Evolutionary conservation across 2,113 vertebrate genomes (phyloP), one percentile per base, ranked within the genome.

Genomic region (Chrysochloris asiatica): DNA sequence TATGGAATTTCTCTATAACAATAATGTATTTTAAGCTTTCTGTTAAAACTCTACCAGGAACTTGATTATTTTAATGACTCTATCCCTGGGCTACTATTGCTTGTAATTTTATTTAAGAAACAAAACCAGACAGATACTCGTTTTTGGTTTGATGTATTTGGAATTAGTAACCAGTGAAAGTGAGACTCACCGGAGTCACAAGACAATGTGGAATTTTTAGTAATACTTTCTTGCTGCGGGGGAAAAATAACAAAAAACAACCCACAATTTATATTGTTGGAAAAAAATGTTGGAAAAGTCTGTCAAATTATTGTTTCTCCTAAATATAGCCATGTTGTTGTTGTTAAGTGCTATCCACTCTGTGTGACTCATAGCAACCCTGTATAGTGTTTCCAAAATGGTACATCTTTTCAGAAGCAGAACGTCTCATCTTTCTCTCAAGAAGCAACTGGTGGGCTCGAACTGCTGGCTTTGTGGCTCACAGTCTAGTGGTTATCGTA

Each of bases 231-330:
- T 89, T 52, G 36, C 47, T 90, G 45, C 14, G 47, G 12, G 54
- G 3, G 84, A 76, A 52, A 43, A 63, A 48, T 69, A 63, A 30
- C 8, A 43, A 63, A 48, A 75, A 63, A 30, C 8, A 26, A 2
- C 6, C n/a, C n/a, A 50, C 88, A 65, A 24, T 78, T 80, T 48
- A 30, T 65, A 22, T 21, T 71, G 9, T 77, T 76, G 43, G 56
- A 83, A n/a, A 72, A 61, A 87, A 80, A 41, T 52, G 43, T 36
- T 73, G 47, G 61, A 79, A 92, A 56, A 56, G 45, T 22, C 19
- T 71, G 16, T 80, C 67, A 87, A 28, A 43, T 83, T 78, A 87
- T 52, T 82, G 4, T 90, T 90, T 80, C 47, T 90, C 38, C 2
- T 52, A 33, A n/a, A n/a, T n/a, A n/a, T n/a, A n/a, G n/a, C n/a